Conservation (phyloP, 2,113 vertebrate genomes). For the Alosa alosa region DNA sequence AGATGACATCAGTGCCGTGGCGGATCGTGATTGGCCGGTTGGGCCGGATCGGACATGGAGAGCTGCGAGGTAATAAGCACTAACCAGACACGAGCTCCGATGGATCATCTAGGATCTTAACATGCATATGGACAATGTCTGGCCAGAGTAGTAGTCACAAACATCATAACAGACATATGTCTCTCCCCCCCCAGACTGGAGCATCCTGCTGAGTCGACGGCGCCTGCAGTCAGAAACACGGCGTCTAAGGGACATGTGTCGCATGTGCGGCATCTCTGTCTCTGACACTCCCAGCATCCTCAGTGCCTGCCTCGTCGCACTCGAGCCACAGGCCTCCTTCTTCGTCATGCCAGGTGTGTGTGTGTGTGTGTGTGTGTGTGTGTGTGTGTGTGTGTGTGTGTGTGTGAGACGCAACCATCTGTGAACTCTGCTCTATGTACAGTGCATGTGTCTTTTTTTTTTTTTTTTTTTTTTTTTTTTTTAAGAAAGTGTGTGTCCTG, state of each 20-base stretch:
- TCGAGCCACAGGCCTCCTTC: slow-evolving; percentile 96
- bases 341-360: slow-evolving; percentile 90
- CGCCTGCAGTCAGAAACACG: slow-evolving; percentile 89
- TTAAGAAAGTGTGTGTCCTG: neutral
- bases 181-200: slow-evolving; percentile 83
- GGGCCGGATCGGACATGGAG: slow-evolving; percentile 94
- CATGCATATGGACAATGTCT: too few relatives aligned
- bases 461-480: neutral
- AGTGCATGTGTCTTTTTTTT: neutral
- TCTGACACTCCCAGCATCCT: slow-evolving; percentile 96
- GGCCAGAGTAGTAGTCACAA: too few relatives aligned
- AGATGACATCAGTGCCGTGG: slow-evolving; percentile 97
- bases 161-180: too few relatives aligned
- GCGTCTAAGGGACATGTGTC: slow-evolving; percentile 93
- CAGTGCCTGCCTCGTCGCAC: slow-evolving; percentile 93
- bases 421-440: too few relatives aligned
- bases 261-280: slow-evolving; percentile 95
- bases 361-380: slow-evolving; percentile 62
- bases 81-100: too few relatives aligned
- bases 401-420: neutral
- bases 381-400: slow-evolving; percentile 6
- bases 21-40: slow-evolving; percentile 95
- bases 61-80: slow-evolving; percentile 83
- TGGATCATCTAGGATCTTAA: too few relatives aligned
- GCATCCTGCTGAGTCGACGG: slow-evolving; percentile 90